Base-by-base conservation (phyloP, 2,797 vertebrate genomes). In the Distichodus sexfasciatus region DNA sequence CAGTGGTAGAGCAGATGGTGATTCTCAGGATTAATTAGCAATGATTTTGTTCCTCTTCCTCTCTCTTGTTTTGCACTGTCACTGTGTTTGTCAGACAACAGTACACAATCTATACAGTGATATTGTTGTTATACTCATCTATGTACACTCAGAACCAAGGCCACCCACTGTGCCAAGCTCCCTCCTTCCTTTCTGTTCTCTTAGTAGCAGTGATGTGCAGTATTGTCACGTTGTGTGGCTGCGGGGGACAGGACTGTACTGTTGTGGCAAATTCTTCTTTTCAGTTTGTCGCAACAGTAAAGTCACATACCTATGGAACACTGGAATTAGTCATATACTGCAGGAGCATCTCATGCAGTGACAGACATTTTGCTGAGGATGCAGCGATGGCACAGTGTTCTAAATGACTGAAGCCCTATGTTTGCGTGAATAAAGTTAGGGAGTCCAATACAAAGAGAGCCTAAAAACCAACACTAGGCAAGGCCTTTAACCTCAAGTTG, bases 61-160 rank as follows among this genome's bases (percentile, higher is more conserved):
- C 3, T 58, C 17, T 54, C 38, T 70, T 61, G 5, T 60, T 44
- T 19, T 43, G 35, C 24, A 24, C 23, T 24, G 46, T 51, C 47
- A 53, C 38, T 24, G 12, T 0, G 43, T 61, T 62, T 24, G 38
- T 54, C 15, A 33, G 44, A 60, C 44, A 62, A 72, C 69, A 78
- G 31, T 15, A 47, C 26, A 41, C 61, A 29, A 29, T 54, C 67
- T 41, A 58, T 55, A 54, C 14, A 29, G 35, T 33, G 17, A 41
- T 21, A 58, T 19, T 53, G 29, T 29, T 53, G 36, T n/a, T n/a
- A 51, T 41, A 50, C 26, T 9, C 21, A 53, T 53, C 17, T 53
- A 21, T 43, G 36, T 47, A 33, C 53, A 36, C 35, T 28, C 35
- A 65, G 23, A 40, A 31, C 26, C n/a, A 28, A 12, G 17, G 53